Base-by-base conservation (phyloP, 2,797 vertebrate species). In the Squalus acanthias region DNA sequence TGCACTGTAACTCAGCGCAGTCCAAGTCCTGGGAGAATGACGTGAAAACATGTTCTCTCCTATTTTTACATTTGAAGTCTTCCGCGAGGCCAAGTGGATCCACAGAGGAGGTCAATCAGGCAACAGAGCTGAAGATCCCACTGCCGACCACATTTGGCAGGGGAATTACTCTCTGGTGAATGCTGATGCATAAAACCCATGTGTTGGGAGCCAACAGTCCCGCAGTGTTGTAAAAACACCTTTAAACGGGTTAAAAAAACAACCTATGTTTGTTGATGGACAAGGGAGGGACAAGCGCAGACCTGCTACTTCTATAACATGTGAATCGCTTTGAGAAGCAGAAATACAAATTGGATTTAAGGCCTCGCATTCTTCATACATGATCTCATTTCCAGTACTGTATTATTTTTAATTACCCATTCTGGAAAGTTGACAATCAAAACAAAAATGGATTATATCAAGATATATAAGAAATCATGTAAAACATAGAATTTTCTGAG, bases 291-390 rank as follows among this genome's bases (percentile, higher is more conserved):
- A 91, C 91, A 69, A 67, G 91, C 3, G 3, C 65, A 69, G 63
- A 69, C 88, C 88, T 91, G 88, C 33, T 91, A 17, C 29, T 63
- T 63, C 6, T 29, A n/a, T 1, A 1, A 72, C 22, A 95, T 33
- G 39, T 12, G 9, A 70, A 22, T 95, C 10, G 69, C 60, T 95
- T 57, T 74, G 94, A 50, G 26, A 72, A 95, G 50, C 46, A 29
- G 29, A 74, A 95, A 57, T 33, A 74, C 69, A 95, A 72, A 95
- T 74, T 95, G 94, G 50, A 74, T 57, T 72, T 57, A 95, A 33
- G 94, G 7, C 26, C 70, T 72, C 39, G 72, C 94, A 95, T 95
- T 95, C 69, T 95, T 95, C 50, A 17, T 57, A 53, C 15, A 33
- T 74, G 94, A 95, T n/a, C 15, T 95, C 50, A 95, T 95, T 57